Evolutionary conservation across 2,797 vertebrate genomes (phyloP), one percentile per base, ranked within the genome.

Genomic region (Scarus forsteni): DNA sequence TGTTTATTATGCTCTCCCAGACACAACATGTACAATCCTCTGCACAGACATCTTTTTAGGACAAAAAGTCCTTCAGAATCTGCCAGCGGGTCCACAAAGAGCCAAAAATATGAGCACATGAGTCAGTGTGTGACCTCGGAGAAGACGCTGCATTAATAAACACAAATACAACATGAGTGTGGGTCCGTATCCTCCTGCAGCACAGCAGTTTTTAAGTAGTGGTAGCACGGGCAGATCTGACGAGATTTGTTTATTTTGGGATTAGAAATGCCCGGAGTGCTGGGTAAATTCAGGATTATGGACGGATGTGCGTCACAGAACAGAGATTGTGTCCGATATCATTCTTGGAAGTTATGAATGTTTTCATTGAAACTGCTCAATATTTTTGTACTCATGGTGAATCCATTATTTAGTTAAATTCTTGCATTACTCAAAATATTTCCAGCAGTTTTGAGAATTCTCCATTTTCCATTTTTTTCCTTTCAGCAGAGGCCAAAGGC

Each of bases 201-300:
- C 8, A 11, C 51, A 64, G 54, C 61, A 43, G 27, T 71, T 10
- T 66, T 68, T 80, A 80, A 77, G 67, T 80, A 76, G 72, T 81
- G 67, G 73, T 70, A 70, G 53, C 79, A 73, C 38, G 58, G 66
- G 15, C 58, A 70, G 73, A 82, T 80, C 70, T 76, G 75, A 81
- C 65, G 27, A 66, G 70, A 80, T 84, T 81, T 80, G 74, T 89
- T 72, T 80, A 60, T 81, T 80, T 73, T 44, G 50, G 75, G 82
- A 87, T 90, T 88, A 88, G 54, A 73, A 59, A 50, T 70, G 34
- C 44, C 58, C 63, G n/a, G 81, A 80, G 71, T 82, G 50, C 75
- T 64, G 71, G 74, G 64, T 80, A 42, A 85, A 88, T 80, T 77
- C 70, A 69, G 80, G 81, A 89, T 89, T 86, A 87, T 79, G 72